Conservation (phyloP, 2,113 vertebrate genomes). For the Talpa occidentalis region DNA sequence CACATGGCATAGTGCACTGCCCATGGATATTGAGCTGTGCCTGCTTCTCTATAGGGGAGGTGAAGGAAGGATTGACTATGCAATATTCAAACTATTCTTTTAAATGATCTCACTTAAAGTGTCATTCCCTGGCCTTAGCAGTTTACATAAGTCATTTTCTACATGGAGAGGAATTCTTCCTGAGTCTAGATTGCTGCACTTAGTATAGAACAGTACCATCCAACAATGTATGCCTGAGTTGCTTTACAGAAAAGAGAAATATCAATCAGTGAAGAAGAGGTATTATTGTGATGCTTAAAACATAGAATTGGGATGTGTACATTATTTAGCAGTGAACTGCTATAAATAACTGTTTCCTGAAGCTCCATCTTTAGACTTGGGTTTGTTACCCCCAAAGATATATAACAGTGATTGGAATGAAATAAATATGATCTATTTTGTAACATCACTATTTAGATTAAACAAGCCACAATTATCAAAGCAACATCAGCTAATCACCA, state of each 20-base stretch:
- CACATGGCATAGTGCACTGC: background rate
- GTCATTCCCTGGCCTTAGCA: background rate
- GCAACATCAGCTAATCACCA: background rate
- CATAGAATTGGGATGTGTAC: background rate
- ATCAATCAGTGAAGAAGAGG: background rate
- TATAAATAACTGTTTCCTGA: background rate
- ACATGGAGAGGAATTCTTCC: background rate
- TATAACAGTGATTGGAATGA: background rate
- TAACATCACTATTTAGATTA: background rate
- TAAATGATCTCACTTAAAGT: background rate
- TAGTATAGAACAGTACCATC: background rate
- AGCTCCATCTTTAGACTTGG: background rate
- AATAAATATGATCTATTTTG: background rate
- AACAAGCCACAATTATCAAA: background rate
- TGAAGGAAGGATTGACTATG: background rate
- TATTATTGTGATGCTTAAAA: background rate
- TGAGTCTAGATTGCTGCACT: background rate
- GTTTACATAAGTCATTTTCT: background rate
- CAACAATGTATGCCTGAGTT: background rate
- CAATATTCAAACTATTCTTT: background rate
- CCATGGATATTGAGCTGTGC: rapidly evolving
- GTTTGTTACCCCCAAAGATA: background rate
- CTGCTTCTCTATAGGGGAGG: background rate
- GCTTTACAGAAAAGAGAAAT: background rate
- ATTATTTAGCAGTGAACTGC: background rate